A percentile compares a stretch with the other conserved stretches of the same genome.
These are phyloP conservation scores for Lycodopsis pacificus DNA, from an alignment of 2,797 vertebrate genomes.

Conservation along the genomic window DNA sequence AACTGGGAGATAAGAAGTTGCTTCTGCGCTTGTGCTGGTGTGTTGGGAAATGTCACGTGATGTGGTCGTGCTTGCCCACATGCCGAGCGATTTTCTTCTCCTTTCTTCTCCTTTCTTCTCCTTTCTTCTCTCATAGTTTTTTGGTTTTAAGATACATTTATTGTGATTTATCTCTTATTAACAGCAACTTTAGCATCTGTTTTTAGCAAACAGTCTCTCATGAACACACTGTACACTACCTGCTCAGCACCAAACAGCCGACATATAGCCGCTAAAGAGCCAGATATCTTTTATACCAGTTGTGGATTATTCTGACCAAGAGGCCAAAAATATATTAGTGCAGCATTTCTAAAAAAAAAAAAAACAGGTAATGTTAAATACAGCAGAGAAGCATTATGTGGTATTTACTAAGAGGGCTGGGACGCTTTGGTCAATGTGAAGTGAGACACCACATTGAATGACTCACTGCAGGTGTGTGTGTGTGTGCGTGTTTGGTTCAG, in stretches of 20 bases:
- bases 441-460: slow-evolving; percentile 5
- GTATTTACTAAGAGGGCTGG: not conserved
- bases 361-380: not conserved
- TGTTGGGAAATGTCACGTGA: slow-evolving; percentile 5
- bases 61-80: not conserved
- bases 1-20: slow-evolving; percentile 20
- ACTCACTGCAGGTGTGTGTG: slow-evolving; percentile 3
- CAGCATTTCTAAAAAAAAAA: not conserved
- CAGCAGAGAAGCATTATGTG: not conserved
- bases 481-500: not conserved
- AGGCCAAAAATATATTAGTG: not conserved
- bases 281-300: not conserved
- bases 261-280: not conserved
- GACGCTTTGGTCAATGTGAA: not conserved
- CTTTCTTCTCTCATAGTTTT: not conserved
- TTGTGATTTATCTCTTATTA: not conserved
- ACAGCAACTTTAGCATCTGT: not conserved
- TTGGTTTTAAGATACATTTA: not conserved
- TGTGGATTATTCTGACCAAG: not conserved
- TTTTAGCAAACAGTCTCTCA: not conserved
- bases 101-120: too few species aligned
- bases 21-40: not conserved
- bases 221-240: not conserved
- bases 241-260: not conserved
- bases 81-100: not conserved